Evolutionary conservation across 2,797 vertebrate species (phyloP), one percentile per base, ranked within the genome.

Genomic region (Haliaeetus vocifer): DNA sequence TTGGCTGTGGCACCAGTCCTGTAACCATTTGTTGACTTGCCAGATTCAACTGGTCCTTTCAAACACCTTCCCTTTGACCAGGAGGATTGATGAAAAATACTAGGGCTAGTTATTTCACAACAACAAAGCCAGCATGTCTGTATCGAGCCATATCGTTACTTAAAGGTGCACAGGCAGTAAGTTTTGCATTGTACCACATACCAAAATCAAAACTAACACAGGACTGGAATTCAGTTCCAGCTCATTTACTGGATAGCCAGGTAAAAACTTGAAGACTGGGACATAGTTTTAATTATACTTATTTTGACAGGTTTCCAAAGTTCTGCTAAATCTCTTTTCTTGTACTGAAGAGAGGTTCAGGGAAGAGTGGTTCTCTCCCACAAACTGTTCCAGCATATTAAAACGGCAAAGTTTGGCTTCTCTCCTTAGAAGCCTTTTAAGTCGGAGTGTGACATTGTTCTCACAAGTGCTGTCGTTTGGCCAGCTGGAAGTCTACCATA

Each of bases 381-480:
- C 22, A 80, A 28, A 92, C 84, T 70, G 18, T 90, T 86, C 65
- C 74, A 84, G 85, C 91, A 83, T 85, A 77, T 86, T 84, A 91
- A 96, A 96, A 65, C 3, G 7, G 59, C 55, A 49, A 88, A 97
- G 53, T 92, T 72, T 94, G 88, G 70, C 47, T 94, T 95, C 71
- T 86, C 31, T 93, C 66, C 88, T 86, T 77, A 76, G 86, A 29
- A 74, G 37, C 47, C 52, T 29, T 90, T 89, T 71, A 96, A 89
- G 70, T 82, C 21, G 6, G 23, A 81, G 59, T 38, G 74, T 88
- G 63, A 70, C 56, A 80, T 74, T 89, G 77, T 92, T 94, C 71
- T 93, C 65, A 59, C 4, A 26, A 91, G 66, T 73, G 61, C 85
- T 96, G 91, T 88, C n/a, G 0, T 82, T 90, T 87, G 61, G 88